Percentiles rank a stretch among this genome's conserved stretches.
Conservation (phyloP, 1,140 invertebrate species). For the Brachionus asplanchnoidis region DNA sequence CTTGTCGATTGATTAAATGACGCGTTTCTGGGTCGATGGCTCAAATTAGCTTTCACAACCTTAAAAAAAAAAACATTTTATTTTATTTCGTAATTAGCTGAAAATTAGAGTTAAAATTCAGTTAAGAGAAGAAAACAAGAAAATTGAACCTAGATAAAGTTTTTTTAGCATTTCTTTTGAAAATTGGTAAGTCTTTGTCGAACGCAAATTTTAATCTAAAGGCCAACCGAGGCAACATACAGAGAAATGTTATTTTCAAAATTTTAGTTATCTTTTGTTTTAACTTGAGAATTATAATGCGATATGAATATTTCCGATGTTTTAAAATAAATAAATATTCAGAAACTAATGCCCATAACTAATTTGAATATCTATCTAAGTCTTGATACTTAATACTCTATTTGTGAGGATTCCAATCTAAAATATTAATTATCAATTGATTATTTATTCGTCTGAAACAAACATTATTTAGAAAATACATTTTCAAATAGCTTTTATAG, state of each 20-base stretch:
- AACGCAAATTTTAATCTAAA: neutral
- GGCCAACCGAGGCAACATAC: neutral
- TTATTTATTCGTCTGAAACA: neutral
- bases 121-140: neutral
- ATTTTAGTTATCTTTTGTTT: neutral
- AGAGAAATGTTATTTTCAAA: neutral
- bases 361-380: neutral
- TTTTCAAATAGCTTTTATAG: neutral
- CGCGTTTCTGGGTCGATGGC: neutral
- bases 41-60: slow-evolving; percentile 30
- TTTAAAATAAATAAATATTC: neutral
- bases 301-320: neutral
- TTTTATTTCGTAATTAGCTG: neutral
- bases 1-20: neutral
- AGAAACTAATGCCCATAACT: neutral
- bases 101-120: neutral
- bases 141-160: neutral
- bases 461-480: neutral
- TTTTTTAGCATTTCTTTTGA: neutral
- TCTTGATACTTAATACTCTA: neutral
- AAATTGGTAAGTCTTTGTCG: neutral
- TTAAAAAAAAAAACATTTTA: neutral
- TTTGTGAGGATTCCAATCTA: neutral
- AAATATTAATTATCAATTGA: neutral
- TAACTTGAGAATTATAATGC: neutral